Conservation (phyloP, 2,888 invertebrate species). For the Xanthorhoe designata region DNA sequence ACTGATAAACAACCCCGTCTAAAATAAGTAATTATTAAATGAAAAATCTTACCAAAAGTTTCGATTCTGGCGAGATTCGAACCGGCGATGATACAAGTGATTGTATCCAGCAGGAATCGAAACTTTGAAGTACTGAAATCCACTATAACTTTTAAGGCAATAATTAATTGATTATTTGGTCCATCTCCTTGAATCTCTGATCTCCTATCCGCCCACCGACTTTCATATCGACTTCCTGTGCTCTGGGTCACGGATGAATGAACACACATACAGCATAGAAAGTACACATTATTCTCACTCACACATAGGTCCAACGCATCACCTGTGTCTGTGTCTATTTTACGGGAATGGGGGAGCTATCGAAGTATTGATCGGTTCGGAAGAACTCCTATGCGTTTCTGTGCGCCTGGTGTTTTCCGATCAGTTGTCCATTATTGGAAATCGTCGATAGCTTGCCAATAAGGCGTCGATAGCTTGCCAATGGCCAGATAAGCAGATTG, state of each 20-base stretch:
- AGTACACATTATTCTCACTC: conserved; percentile 27
- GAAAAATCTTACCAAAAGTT: too few relatives aligned
- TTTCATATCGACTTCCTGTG: conserved; percentile 31
- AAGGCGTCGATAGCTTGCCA: conserved; percentile 25
- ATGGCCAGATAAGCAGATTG: conserved; percentile 9
- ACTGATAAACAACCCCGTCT: neutral
- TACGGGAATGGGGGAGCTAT: conserved; percentile 56
- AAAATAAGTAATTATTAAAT: too few relatives aligned
- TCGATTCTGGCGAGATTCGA: too few relatives aligned
- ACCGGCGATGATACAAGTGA: too few relatives aligned
- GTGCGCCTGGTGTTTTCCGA: conserved; percentile 76
- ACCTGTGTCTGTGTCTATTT: conserved; percentile 47
- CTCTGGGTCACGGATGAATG: conserved; percentile 24
- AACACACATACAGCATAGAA: conserved; percentile 3
- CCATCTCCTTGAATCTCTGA: conserved; percentile 19
- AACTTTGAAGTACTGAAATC: too few relatives aligned
- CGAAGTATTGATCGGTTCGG: conserved; percentile 79
- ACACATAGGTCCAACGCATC: conserved; percentile 40
- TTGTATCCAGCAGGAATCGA: too few relatives aligned
- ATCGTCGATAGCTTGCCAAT: conserved; percentile 71
- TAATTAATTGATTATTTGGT: conserved; percentile 1
- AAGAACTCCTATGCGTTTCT: conserved; percentile 61
- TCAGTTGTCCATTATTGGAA: conserved; percentile 79
- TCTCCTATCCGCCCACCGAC: conserved; percentile 20
- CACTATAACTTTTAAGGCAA: neutral